These are phyloP conservation scores for Coregonus sp. DNA, from an alignment of 2,797 vertebrate species.

Conservation along the genomic window DNA sequence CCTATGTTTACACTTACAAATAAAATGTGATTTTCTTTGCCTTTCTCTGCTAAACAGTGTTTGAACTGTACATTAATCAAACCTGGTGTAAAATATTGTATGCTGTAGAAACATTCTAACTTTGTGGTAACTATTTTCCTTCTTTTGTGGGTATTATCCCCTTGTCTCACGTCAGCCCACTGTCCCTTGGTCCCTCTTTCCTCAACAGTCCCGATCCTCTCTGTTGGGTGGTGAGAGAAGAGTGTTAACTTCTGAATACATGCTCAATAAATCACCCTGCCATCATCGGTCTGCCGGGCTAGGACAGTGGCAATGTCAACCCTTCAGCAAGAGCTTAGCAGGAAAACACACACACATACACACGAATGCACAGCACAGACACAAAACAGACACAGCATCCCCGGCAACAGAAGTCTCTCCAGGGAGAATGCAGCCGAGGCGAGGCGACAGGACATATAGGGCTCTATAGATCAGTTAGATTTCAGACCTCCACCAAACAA, in stretches of 20 bases:
- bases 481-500: constrained; percentile 58
- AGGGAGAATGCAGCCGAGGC: constrained; percentile 49
- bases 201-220: constrained; percentile 42
- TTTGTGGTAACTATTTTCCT: constrained; percentile 53
- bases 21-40: constrained; percentile 49
- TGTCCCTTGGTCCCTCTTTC: constrained; percentile 41
- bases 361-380: constrained; percentile 24
- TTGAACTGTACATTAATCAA: constrained; percentile 67
- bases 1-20: constrained; percentile 46
- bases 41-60: constrained; percentile 40
- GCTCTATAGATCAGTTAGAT: constrained; percentile 52
- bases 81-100: constrained; percentile 45
- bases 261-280: constrained; percentile 69
- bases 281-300: constrained; percentile 40
- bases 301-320: constrained; percentile 52
- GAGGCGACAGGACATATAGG: constrained; percentile 52
- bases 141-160: constrained; percentile 38
- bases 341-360: constrained; percentile 13
- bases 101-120: constrained; percentile 24
- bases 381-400: constrained; percentile 44
- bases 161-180: constrained; percentile 39
- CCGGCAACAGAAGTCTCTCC: constrained; percentile 54
- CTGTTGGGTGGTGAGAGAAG: constrained; percentile 24
- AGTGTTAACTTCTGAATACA: constrained; percentile 50
- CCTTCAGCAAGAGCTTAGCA: constrained; percentile 46